These are phyloP conservation scores for Charanyca ferruginea DNA, from an alignment of 2,888 invertebrate species.

Conservation along the genomic window DNA sequence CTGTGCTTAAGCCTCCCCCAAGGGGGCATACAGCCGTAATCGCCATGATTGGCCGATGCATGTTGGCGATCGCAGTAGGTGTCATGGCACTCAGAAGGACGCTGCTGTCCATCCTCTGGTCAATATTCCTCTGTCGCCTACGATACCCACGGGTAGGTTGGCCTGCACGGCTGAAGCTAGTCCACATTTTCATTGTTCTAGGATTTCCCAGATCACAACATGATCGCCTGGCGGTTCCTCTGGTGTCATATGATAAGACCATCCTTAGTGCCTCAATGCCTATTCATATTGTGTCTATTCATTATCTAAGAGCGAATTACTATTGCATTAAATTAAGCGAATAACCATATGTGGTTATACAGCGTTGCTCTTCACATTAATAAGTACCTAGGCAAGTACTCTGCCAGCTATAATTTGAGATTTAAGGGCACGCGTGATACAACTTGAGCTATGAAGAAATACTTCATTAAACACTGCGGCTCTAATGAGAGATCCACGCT, in stretches of 20 bases:
- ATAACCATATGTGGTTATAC: conserved; percentile 42
- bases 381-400: conserved; percentile 35
- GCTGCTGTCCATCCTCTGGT: too few relatives aligned
- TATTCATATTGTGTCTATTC: background rate
- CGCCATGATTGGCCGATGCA: too few relatives aligned
- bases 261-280: background rate
- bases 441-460: conserved; percentile 44
- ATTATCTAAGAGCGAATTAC: conserved; percentile 13
- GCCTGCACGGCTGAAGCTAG: too few relatives aligned
- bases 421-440: conserved; percentile 47
- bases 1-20: too few relatives aligned
- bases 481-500: conserved; percentile 39
- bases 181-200: too few relatives aligned
- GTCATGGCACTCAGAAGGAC: too few relatives aligned
- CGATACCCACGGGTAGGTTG: too few relatives aligned
- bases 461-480: conserved; percentile 41
- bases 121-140: too few relatives aligned
- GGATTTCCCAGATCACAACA: conserved; percentile 1
- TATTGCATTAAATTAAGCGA: conserved; percentile 35
- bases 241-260: conserved; percentile 13
- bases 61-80: too few relatives aligned
- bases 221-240: background rate
- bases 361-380: conserved; percentile 44
- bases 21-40: too few relatives aligned
- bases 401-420: conserved; percentile 30